phyloP scores from a whole-genome alignment of 2,797 vertebrate species.

The Sciurus vulgaris region DNA sequence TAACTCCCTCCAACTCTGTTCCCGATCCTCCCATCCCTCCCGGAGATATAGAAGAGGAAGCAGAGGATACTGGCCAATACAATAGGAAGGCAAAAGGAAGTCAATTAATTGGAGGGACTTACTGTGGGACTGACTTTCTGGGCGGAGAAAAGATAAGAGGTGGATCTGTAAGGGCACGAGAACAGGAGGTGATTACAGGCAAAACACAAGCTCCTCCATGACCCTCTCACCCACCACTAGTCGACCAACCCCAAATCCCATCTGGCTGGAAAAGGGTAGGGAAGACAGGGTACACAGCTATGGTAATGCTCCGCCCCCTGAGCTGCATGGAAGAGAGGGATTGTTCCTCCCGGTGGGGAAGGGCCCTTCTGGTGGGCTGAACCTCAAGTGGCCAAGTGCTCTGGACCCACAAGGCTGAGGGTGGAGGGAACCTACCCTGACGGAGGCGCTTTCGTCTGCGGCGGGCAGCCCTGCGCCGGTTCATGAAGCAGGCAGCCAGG shows the following conservation, averaged over 20 bases:
- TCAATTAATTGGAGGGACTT: slow-evolving; percentile 86
- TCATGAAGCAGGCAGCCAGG: slow-evolving; percentile 94
- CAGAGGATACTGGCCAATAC: not conserved
- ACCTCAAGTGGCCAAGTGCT: not conserved
- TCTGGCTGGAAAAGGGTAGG: not conserved
- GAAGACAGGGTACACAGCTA: not conserved
- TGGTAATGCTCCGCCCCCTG: too few species aligned
- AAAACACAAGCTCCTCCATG: not conserved
- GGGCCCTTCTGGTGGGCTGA: not conserved
- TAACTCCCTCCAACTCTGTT: not conserved
- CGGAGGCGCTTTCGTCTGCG: slow-evolving; percentile 84
- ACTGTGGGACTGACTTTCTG: slow-evolving; percentile 93
- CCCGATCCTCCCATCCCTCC: not conserved
- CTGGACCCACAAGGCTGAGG: not conserved
- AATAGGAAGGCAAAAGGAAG: not conserved
- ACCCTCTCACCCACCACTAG: not conserved
- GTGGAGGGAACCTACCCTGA: slow-evolving; percentile 84
- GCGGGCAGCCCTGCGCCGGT: slow-evolving; percentile 89
- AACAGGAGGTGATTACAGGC: slow-evolving; percentile 73
- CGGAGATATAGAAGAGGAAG: not conserved
- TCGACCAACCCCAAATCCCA: not conserved
- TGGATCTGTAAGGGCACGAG: slow-evolving; percentile 91
- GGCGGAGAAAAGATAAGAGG: slow-evolving; percentile 92
- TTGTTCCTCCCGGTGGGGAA: not conserved
- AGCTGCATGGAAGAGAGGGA: not conserved